Evolutionary conservation across 1,140 invertebrate species (phyloP).

Genomic region (Aphaenogaster rudis): DNA sequence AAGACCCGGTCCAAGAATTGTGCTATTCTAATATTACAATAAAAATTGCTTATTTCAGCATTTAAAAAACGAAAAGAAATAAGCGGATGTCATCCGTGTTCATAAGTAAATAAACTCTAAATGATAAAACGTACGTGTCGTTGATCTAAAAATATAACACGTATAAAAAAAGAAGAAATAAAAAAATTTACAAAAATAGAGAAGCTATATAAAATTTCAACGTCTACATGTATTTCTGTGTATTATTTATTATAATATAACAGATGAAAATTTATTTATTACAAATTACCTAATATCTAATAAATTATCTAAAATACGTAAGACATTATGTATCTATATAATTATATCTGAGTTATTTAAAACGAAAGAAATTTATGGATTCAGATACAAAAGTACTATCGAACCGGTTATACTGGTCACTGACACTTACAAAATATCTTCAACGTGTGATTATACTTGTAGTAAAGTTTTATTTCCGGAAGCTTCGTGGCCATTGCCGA

Average conservation of each 20-base stretch:
- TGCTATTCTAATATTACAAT: neutral
- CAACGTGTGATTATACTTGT: neutral
- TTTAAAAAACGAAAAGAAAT: too few relatives aligned
- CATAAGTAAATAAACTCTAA: neutral
- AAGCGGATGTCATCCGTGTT: too few relatives aligned
- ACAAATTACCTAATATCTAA: neutral
- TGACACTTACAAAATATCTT: neutral
- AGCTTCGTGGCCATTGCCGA: slow-evolving; percentile 93
- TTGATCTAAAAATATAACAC: neutral
- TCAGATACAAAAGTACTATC: neutral
- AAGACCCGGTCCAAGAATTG: neutral
- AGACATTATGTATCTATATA: too few relatives aligned
- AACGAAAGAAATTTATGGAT: neutral
- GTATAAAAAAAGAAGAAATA: neutral
- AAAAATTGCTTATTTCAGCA: too few relatives aligned
- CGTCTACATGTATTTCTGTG: neutral
- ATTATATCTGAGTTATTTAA: neutral
- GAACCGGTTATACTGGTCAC: neutral
- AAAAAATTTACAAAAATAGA: neutral
- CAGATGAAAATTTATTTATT: neutral
- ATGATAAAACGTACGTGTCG: neutral
- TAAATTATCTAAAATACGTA: too few relatives aligned
- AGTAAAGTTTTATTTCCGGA: slow-evolving; percentile 84
- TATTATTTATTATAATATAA: neutral
- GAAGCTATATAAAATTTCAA: neutral